A percentile compares a stretch with the other conserved stretches of the same genome.
phyloP scores from a whole-genome alignment of 2,113 vertebrate genomes.

The Pogonocichla stellata region DNA sequence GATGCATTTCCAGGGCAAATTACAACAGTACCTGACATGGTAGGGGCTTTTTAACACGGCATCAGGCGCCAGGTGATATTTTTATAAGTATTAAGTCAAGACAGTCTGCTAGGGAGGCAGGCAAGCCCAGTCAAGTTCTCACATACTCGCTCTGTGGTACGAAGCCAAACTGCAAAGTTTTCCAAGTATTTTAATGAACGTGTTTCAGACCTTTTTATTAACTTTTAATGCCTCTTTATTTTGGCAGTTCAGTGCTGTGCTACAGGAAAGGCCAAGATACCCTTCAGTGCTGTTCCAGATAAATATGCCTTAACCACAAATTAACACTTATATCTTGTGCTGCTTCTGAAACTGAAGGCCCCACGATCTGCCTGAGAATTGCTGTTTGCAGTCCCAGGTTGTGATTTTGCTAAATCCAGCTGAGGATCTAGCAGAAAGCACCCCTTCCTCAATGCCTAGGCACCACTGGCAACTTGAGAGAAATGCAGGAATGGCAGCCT shows the following conservation, averaged over 20 bases:
- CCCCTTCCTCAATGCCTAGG: background rate
- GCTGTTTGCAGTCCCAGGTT: background rate
- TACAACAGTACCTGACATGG: constrained; percentile 16
- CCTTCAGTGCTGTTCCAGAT: constrained; percentile 21
- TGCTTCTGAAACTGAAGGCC: background rate
- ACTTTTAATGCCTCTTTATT: constrained; percentile 26
- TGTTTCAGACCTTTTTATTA: constrained; percentile 56
- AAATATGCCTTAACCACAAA: constrained; percentile 38
- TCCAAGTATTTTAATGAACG: constrained; percentile 43
- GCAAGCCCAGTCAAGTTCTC: constrained; percentile 45
- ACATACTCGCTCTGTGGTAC: background rate
- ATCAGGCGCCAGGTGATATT: constrained; percentile 26
- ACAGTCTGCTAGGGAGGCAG: constrained; percentile 7
- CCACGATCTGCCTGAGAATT: background rate
- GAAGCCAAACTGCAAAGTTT: constrained; percentile 40
- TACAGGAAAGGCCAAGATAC: constrained; percentile 16
- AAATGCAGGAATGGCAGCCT: background rate
- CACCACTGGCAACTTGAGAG: fast-evolving
- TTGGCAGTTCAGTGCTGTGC: constrained; percentile 15
- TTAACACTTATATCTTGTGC: background rate
- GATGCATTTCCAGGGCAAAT: constrained; percentile 47
- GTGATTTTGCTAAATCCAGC: background rate
- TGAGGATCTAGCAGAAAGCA: background rate
- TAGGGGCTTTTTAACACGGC: constrained; percentile 3
- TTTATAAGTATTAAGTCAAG: constrained; percentile 15